Evolutionary conservation across 2,888 invertebrate genomes (phyloP), one percentile per base, ranked within the genome.

Genomic region (Chloroclysta siterata): DNA sequence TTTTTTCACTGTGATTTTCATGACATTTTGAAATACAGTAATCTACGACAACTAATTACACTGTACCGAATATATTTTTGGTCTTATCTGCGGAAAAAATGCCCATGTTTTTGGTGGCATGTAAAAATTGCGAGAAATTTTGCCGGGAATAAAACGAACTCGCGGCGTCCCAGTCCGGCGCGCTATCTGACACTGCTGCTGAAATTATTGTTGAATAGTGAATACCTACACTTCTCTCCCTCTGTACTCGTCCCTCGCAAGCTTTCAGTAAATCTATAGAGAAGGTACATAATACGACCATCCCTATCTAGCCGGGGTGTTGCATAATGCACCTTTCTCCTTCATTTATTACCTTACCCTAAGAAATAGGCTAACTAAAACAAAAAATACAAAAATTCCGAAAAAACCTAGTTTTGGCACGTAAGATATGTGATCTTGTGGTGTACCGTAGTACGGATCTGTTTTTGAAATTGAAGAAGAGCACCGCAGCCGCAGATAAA

Each of bases 191-290:
- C 61, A 70, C 74, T 75, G 79, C 1, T 11, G 72, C 56, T 50
- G 58, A 72, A 47, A 75, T 74, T 71, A 73, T 39, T 39, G 69
- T 66, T 67, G 48, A 44, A 44, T 15, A 44, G 14, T 8, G 17
- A 46, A 11, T 46, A 17, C 39, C n/a, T 22, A 50, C n/a, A 17
- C 39, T 7, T 17, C n/a, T 46, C 28, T 51, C 36, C 14, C 28
- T 41, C 53, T 41, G 41, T 28, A n/a, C 39, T 39, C 22, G 15
- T 47, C 28, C 36, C 36, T 69, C 72, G 78, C 33, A 75, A 82
- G 87, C 84, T 87, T 88, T 88, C 85, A 85, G 85, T 84, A 88
- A 87, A 91, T 91, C 91, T 89, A 90, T 90, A 90, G 84, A 82
- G 88, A 87, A 87, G 86, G 84, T 86, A 85, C 82, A 85, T 79